Evolutionary conservation across 2,797 vertebrate genomes (phyloP).

Genomic region (Lerista edwardsae): DNA sequence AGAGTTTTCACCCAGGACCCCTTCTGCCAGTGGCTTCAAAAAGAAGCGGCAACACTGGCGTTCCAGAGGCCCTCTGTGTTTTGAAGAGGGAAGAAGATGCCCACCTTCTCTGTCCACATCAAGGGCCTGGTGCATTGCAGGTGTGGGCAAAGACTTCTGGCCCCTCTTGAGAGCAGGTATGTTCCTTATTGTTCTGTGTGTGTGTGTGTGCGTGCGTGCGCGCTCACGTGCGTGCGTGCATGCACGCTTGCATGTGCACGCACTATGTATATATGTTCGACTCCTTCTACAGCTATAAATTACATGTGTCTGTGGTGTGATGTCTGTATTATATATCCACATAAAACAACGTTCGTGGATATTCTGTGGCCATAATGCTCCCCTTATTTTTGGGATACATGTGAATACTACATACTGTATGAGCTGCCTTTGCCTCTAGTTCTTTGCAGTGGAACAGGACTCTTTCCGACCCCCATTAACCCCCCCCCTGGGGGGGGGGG

Average conservation of each 20-base stretch:
- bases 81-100: conserved; percentile 46
- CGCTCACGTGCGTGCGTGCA: neutral
- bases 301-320: neutral
- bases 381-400: neutral
- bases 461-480: neutral
- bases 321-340: neutral
- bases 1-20: conserved; percentile 64
- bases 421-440: neutral
- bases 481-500: neutral
- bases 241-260: too few relatives aligned
- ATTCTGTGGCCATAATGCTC: neutral
- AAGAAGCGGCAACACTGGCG: neutral
- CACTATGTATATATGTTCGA: neutral
- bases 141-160: neutral
- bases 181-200: neutral
- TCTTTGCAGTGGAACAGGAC: neutral
- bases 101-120: neutral
- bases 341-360: neutral
- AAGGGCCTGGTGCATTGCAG: neutral
- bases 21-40: conserved; percentile 71
- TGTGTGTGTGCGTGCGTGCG: fast-evolving
- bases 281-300: neutral
- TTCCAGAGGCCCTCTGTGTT: conserved; percentile 48
- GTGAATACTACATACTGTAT: neutral
- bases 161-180: conserved; percentile 20